Percentiles rank a stretch among this genome's conserved stretches.
These are phyloP conservation scores for Periophthalmus magnuspinnatus DNA, from an alignment of 2,797 vertebrate genomes.

Conservation along the genomic window DNA sequence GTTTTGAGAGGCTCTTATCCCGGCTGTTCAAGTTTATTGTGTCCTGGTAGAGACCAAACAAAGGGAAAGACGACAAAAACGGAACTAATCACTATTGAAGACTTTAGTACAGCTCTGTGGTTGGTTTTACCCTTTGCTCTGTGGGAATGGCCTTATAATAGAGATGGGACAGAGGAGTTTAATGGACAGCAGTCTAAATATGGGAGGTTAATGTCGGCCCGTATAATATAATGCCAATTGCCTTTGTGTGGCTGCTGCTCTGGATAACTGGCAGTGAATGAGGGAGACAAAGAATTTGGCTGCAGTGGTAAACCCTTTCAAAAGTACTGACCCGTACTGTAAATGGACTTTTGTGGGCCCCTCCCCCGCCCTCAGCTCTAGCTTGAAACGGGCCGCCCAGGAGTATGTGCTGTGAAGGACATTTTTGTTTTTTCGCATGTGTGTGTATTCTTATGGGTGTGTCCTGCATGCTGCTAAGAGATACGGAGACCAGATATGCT, in stretches of 20 bases:
- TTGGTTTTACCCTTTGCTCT: slow-evolving; percentile 55
- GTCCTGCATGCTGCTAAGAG: neutral
- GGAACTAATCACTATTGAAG: slow-evolving; percentile 55
- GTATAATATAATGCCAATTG: slow-evolving; percentile 74
- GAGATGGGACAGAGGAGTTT: slow-evolving; percentile 65
- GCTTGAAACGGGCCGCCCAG: slow-evolving; percentile 60
- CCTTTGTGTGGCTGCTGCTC: slow-evolving; percentile 70
- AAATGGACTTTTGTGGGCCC: slow-evolving; percentile 75
- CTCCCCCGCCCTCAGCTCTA: slow-evolving; percentile 44
- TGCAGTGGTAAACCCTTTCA: slow-evolving; percentile 80
- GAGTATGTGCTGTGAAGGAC: slow-evolving; percentile 68
- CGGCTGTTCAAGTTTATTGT: slow-evolving; percentile 38
- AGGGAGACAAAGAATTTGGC: slow-evolving; percentile 79
- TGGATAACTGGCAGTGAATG: slow-evolving; percentile 71
- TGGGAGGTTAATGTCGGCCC: slow-evolving; percentile 72
- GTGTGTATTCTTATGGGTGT: no score
- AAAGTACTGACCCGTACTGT: slow-evolving; percentile 83
- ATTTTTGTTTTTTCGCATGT: slow-evolving; percentile 39
- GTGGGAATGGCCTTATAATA: slow-evolving; percentile 66
- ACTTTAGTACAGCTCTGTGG: slow-evolving; percentile 49
- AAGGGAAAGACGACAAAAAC: slow-evolving; percentile 51
- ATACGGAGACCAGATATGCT: neutral
- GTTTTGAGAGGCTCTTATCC: slow-evolving; percentile 39
- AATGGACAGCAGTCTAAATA: slow-evolving; percentile 75
- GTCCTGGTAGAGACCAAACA: slow-evolving; percentile 38